Base-by-base conservation (phyloP, 2,888 invertebrate species). In the Malthinus seriepunctatus region DNA sequence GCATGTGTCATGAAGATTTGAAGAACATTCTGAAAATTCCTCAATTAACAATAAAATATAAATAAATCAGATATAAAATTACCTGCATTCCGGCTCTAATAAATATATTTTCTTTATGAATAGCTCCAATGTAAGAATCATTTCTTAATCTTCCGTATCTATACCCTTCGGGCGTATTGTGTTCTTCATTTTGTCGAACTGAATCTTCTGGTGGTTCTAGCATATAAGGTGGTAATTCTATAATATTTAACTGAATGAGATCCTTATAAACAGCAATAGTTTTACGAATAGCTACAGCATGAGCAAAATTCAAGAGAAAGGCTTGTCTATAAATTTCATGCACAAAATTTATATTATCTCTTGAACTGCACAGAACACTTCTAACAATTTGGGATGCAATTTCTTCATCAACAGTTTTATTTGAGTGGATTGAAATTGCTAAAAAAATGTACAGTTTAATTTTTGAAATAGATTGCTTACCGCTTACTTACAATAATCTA, bases 261-360 rank as follows among this genome's bases (percentile, higher is more conserved):
- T 97, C 96, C 76, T 94, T 92, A 76, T 97, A 97, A 3, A 96
- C 90, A 39, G 90, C 88, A 67, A 97, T 93, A 38, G 95, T 93
- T 70, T 92, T 88, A 45, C 94, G 83, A 60, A 94, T 90, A 4
- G 96, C 93, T 62, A 89, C 88, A 9, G 94, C 91, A 77, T 95
- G 93, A 2, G 87, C 84, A 77, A 96, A 95, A 65, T 93, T 92
- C 70, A 97, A 81, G 46, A 96, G 82, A 80, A 97, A 93, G 32
- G 95, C 95, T 80, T 97, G 95, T 31, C 97, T 86, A 75, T 95
- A 91, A 56, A 97, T 86, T 80, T 97, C 97, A 72, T 97, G 93
- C 31, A 97, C 88, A 75, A 97, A 93, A 81, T 97, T 95, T 5
- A 97, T 89, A 77, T 97, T 95, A 67, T 95, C 94, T 46, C 95